phyloP scores from a whole-genome alignment of 1,140 invertebrate genomes.

The Neotoxoptera formosana region DNA sequence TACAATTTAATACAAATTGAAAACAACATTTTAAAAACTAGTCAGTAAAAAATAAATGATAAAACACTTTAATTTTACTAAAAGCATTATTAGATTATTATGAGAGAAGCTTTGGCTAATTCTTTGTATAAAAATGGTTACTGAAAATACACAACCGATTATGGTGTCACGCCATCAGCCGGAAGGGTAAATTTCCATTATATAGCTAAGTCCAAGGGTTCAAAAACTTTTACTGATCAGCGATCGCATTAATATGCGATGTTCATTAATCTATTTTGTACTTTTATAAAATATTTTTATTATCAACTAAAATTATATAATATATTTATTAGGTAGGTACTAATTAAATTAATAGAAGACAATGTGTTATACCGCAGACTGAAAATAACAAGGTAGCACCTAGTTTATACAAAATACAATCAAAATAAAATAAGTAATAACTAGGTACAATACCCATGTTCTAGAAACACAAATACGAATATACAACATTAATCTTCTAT shows the following conservation, averaged over 20 bases:
- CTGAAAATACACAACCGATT: slow-evolving; percentile 15
- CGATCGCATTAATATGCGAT: background rate
- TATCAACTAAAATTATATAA: background rate
- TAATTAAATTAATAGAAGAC: background rate
- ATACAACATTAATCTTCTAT: too few species aligned
- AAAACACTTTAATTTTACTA: slow-evolving; percentile 15
- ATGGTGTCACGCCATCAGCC: background rate
- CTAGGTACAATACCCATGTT: background rate
- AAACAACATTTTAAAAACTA: slow-evolving; percentile 3
- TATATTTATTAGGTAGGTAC: background rate
- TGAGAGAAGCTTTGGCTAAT: background rate
- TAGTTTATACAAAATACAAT: background rate
- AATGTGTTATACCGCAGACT: background rate
- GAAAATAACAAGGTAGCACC: background rate
- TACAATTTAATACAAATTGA: background rate
- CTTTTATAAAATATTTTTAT: background rate
- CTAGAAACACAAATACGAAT: too few species aligned
- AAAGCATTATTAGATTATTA: slow-evolving; percentile 34
- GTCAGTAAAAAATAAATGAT: background rate
- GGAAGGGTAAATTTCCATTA: background rate
- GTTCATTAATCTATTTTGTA: background rate
- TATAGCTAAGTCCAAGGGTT: background rate
- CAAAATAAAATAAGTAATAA: background rate
- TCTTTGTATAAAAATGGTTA: background rate
- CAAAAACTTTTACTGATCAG: background rate